A percentile compares a stretch with the other conserved stretches of the same genome.
These are phyloP conservation scores for Salticus scenicus DNA, from an alignment of 2,888 invertebrate genomes.

Conservation along the genomic window DNA sequence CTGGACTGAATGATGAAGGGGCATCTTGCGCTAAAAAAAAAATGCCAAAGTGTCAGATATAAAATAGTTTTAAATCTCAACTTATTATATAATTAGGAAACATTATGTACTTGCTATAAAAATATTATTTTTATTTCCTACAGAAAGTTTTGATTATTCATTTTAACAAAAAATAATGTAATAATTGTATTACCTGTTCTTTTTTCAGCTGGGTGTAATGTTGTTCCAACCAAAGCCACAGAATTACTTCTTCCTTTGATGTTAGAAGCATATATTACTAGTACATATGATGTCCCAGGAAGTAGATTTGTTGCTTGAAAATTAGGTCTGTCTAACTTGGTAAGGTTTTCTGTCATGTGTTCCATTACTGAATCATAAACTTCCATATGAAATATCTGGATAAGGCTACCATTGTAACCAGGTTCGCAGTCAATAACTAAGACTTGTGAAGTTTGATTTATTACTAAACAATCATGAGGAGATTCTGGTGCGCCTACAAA, in stretches of 20 bases:
- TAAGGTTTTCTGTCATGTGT: slow-evolving; percentile 60
- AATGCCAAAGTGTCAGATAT: background rate
- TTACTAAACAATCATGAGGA: slow-evolving; percentile 39
- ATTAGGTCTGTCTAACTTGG: slow-evolving; percentile 49
- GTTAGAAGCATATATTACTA: slow-evolving; percentile 71
- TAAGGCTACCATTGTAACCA: slow-evolving; percentile 48
- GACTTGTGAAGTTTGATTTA: slow-evolving; percentile 30
- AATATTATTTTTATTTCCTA: too few species aligned
- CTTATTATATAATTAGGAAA: background rate
- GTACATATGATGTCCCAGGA: slow-evolving; percentile 65
- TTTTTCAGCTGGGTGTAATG: slow-evolving; percentile 44
- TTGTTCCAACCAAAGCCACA: slow-evolving; percentile 62
- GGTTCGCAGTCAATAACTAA: slow-evolving; percentile 33
- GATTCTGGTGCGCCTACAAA: slow-evolving; percentile 53
- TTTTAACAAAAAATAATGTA: too few species aligned
- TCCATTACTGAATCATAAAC: slow-evolving; percentile 46
- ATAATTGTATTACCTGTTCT: slow-evolving; percentile 40
- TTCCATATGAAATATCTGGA: slow-evolving; percentile 52
- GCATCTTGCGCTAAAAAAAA: slow-evolving; percentile 65
- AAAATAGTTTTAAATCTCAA: background rate
- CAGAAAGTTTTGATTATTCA: too few species aligned
- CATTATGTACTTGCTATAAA: too few species aligned
- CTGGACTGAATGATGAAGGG: slow-evolving; percentile 67
- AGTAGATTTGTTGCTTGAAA: slow-evolving; percentile 58
- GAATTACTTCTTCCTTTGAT: slow-evolving; percentile 70